Evolutionary conservation across 2,888 invertebrate genomes (phyloP).

Genomic region (Ptycholaimellus sp.): DNA sequence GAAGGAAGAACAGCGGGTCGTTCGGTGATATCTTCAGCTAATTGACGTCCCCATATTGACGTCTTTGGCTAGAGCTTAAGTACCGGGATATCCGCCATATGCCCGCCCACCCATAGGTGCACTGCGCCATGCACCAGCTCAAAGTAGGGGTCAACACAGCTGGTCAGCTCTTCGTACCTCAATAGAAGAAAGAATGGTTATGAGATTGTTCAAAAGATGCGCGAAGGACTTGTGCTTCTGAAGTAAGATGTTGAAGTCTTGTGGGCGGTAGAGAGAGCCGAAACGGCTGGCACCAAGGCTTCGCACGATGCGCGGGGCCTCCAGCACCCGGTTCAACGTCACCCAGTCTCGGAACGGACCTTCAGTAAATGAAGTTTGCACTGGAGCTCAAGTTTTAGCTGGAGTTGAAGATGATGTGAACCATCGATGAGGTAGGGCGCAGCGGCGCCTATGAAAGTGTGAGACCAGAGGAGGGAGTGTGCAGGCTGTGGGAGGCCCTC

Average conservation of each 20-base stretch:
- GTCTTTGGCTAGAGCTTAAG: not conserved
- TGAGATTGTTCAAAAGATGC: no score
- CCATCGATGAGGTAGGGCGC: conserved; percentile 13
- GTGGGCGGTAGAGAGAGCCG: conserved; percentile 2
- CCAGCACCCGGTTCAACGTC: conserved; percentile 2
- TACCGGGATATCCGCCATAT: conserved; percentile 12
- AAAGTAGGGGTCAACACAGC: conserved; percentile 12
- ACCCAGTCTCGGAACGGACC: no score
- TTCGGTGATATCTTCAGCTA: conserved; percentile 14
- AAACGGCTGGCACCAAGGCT: conserved; percentile 4
- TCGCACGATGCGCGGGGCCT: conserved; percentile 1
- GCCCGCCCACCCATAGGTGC: conserved; percentile 16
- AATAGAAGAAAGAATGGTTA: no score
- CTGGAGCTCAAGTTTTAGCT: no score
- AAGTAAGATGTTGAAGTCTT: conserved; percentile 2
- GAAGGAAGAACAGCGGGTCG: conserved; percentile 20
- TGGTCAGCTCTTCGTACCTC: conserved; percentile 6
- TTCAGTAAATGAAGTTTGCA: no score
- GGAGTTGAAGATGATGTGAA: no score
- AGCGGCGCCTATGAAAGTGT: conserved; percentile 14
- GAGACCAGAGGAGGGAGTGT: conserved; percentile 17
- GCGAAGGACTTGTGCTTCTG: not conserved
- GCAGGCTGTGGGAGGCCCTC: no score
- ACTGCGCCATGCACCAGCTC: conserved; percentile 15
- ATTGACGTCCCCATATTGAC: no score